Conservation (phyloP, 2,113 vertebrate species). For the Aptenodytes patagonicus region DNA sequence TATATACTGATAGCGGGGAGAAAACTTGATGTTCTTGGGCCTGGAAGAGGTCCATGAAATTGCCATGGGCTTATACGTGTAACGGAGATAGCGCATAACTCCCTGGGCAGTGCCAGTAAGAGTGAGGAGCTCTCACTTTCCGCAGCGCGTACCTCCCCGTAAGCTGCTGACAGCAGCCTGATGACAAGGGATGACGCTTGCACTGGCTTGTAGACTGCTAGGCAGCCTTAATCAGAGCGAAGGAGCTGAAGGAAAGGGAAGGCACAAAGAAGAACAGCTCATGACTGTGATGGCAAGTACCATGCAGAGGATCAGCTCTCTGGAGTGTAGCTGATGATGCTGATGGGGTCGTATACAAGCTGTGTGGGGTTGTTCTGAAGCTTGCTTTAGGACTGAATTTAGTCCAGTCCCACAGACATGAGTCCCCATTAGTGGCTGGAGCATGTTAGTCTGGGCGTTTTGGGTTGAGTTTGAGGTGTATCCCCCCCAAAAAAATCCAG, state of each 20-base stretch:
- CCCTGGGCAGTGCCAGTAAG: not conserved
- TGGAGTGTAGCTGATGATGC: too few relatives aligned
- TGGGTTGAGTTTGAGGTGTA: not conserved
- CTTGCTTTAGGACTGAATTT: not conserved
- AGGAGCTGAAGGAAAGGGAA: not conserved
- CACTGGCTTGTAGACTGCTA: not conserved
- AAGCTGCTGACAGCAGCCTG: not conserved
- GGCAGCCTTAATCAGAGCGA: not conserved
- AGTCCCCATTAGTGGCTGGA: not conserved
- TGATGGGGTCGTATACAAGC: not conserved
- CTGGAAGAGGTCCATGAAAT: not conserved
- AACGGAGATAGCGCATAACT: rapidly evolving
- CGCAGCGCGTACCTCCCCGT: rapidly evolving
- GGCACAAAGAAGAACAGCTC: not conserved
- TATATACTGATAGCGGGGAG: not conserved
- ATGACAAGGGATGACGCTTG: rapidly evolving
- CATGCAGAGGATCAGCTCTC: not conserved
- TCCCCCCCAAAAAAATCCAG: not conserved
- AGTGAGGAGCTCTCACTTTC: not conserved
- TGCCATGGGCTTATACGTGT: not conserved
- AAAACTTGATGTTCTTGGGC: not conserved
- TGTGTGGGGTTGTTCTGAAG: not conserved
- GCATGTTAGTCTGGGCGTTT: rapidly evolving
- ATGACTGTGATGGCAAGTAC: not conserved
- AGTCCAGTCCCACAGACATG: too few relatives aligned